Evolutionary conservation across 2,113 vertebrate genomes (phyloP).

Genomic region (Atrichornis clamosus): DNA sequence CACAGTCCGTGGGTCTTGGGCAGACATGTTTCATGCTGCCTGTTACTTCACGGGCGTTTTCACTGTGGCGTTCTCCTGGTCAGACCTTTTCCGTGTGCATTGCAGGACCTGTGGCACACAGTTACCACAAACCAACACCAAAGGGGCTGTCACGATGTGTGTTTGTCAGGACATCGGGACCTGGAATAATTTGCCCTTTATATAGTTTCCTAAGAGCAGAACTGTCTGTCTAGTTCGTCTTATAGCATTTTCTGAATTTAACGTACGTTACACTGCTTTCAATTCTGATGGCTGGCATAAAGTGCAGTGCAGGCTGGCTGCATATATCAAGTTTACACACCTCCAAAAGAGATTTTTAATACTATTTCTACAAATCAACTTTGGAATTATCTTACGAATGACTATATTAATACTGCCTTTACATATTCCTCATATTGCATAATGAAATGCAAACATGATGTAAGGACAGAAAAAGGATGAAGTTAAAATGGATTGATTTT

Average conservation of each 20-base stretch:
- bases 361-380: neutral
- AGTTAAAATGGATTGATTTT: neutral
- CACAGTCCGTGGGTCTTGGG: neutral
- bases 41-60: accelerated
- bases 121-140: accelerated
- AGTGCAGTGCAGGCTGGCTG: neutral
- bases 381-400: neutral
- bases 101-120: neutral
- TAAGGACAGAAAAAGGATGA: neutral
- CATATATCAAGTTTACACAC: neutral
- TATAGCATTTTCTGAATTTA: neutral
- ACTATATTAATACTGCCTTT: neutral
- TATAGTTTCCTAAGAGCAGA: neutral
- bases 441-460: neutral
- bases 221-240: neutral
- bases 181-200: neutral
- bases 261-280: accelerated
- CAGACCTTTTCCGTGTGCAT: accelerated
- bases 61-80: too few species aligned
- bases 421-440: neutral
- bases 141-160: too few species aligned
- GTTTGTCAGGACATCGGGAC: neutral
- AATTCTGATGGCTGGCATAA: neutral
- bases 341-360: neutral
- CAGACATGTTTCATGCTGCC: too few species aligned